phyloP scores from a whole-genome alignment of 1,140 invertebrate species.

The Cherax destructor region DNA sequence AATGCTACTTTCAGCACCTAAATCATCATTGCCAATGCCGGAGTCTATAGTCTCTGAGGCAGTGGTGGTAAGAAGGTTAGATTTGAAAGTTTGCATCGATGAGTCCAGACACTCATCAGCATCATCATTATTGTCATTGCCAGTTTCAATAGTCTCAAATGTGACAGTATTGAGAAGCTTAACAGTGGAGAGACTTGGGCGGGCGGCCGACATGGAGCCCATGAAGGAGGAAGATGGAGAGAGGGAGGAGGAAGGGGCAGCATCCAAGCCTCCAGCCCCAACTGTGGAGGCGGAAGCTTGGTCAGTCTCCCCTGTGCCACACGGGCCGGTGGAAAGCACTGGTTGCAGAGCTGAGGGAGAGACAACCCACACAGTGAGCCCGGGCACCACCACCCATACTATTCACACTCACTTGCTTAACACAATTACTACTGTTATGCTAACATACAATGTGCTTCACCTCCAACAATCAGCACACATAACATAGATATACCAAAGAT shows the following conservation, averaged over 20 bases:
- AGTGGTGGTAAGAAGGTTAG: slow-evolving; percentile 58
- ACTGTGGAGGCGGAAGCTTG: slow-evolving; percentile 49
- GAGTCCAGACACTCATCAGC: slow-evolving; percentile 45
- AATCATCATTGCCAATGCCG: slow-evolving; percentile 71
- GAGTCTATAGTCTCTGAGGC: slow-evolving; percentile 72
- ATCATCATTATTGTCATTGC: slow-evolving; percentile 59
- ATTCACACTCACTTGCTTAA: slow-evolving; percentile 25
- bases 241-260: slow-evolving; percentile 63
- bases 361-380: slow-evolving; percentile 67
- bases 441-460: background rate
- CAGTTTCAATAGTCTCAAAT: slow-evolving; percentile 71
- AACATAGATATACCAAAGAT: too few relatives aligned
- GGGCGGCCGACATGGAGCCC: slow-evolving; percentile 41
- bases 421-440: background rate
- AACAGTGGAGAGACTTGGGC: slow-evolving; percentile 65
- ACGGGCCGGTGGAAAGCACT: slow-evolving; percentile 59
- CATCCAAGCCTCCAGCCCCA: slow-evolving; percentile 42
- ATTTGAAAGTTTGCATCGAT: slow-evolving; percentile 42
- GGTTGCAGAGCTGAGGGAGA: slow-evolving; percentile 69
- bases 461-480: background rate
- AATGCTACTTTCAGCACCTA: slow-evolving; percentile 68
- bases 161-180: slow-evolving; percentile 71
- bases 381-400: slow-evolving; percentile 21
- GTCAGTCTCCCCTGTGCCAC: slow-evolving; percentile 46
- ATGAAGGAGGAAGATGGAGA: slow-evolving; percentile 61